Evolutionary conservation across 92 coral and sea anemone species (phyloP).

Genomic region (Porites divaricata): DNA sequence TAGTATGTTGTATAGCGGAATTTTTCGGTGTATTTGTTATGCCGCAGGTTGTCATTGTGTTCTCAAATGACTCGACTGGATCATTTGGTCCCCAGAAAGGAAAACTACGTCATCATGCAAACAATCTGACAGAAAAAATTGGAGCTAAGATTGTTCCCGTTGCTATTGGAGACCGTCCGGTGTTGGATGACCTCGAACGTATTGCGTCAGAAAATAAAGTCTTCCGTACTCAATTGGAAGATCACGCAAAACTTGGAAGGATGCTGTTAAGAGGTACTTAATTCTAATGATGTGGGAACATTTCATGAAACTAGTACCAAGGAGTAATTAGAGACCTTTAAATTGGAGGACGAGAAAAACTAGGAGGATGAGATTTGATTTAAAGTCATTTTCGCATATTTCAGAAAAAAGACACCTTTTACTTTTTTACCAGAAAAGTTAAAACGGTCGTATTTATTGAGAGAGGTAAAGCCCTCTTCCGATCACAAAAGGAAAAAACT

Average conservation of each 20-base stretch:
- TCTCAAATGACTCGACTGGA: constrained; percentile 33
- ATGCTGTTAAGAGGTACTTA: constrained; percentile 19
- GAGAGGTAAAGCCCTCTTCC: no score
- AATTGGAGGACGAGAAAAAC: no score
- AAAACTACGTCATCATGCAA: not conserved
- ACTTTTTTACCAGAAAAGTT: no score
- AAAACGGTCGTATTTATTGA: no score
- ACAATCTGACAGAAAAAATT: constrained; percentile 2
- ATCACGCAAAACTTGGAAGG: constrained; percentile 24
- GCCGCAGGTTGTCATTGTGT: constrained; percentile 10
- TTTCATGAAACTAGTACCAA: no score
- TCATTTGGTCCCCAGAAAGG: constrained; percentile 36
- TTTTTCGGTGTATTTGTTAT: not conserved
- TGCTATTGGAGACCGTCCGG: constrained; percentile 35
- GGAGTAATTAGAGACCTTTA: no score
- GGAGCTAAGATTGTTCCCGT: constrained; percentile 25
- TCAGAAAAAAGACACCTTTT: no score
- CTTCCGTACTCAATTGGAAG: constrained; percentile 24
- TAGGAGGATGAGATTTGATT: no score
- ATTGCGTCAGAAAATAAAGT: constrained; percentile 27
- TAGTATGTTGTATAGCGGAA: not conserved
- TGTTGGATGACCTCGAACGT: constrained; percentile 21
- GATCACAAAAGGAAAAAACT: no score
- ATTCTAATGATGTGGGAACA: not conserved
- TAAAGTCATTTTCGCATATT: no score